phyloP scores from a whole-genome alignment of 2,113 vertebrate genomes.

The Podarcis raffonei region DNA sequence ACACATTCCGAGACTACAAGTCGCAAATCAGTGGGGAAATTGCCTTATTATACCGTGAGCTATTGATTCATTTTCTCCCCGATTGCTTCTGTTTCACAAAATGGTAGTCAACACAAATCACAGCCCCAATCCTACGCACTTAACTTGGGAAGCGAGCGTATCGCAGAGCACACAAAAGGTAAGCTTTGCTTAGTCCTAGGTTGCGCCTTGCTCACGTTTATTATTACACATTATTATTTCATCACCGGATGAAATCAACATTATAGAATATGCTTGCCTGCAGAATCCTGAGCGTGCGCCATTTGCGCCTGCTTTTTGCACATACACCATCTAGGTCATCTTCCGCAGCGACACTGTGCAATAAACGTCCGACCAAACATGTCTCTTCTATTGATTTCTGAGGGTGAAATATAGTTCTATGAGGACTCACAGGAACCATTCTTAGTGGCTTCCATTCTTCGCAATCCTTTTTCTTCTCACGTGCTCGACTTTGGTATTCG shows the following conservation, averaged over 20 bases:
- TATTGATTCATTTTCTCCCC: no score
- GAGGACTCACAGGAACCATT: background rate
- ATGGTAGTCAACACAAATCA: background rate
- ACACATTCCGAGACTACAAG: no score
- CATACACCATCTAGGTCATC: constrained; percentile 64
- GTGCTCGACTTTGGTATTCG: constrained; percentile 1
- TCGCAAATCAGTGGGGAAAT: no score
- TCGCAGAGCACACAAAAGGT: background rate
- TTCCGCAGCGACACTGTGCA: constrained; percentile 74
- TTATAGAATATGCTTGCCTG: constrained; percentile 72
- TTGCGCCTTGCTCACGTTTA: background rate
- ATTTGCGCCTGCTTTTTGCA: constrained; percentile 66
- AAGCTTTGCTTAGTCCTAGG: background rate
- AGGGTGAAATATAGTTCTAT: background rate
- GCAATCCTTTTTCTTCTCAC: constrained; percentile 58
- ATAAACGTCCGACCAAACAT: constrained; percentile 74
- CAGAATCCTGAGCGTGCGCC: constrained; percentile 77
- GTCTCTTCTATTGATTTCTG: constrained; percentile 71
- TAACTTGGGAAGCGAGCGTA: background rate
- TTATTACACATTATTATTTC: background rate
- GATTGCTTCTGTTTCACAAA: background rate
- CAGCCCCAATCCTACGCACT: background rate
- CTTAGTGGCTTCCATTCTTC: constrained; percentile 44
- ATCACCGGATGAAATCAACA: background rate
- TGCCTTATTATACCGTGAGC: no score